These are phyloP conservation scores for Amphiduros pacificus DNA, from an alignment of 2,888 invertebrate species.

Conservation along the genomic window DNA sequence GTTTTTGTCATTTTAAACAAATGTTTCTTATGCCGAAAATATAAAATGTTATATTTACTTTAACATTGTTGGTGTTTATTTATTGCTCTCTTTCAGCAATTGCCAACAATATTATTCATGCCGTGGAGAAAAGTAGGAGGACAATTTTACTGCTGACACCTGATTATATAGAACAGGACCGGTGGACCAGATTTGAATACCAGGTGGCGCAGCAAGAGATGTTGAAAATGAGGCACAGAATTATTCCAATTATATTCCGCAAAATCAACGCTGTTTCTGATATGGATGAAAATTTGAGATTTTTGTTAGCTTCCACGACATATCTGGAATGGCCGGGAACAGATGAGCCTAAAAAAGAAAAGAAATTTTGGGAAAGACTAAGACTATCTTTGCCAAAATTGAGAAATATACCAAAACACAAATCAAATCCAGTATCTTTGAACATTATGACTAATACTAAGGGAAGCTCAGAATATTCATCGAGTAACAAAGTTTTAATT, in stretches of 20 bases:
- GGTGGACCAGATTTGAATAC: constrained; percentile 3
- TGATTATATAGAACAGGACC: neutral
- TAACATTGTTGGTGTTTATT: no score
- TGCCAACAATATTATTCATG: neutral
- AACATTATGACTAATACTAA: no score
- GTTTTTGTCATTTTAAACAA: no score
- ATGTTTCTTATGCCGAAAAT: no score
- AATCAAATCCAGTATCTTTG: no score
- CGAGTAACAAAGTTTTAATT: no score
- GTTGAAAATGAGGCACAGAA: neutral
- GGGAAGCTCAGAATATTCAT: no score
- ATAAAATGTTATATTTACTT: no score
- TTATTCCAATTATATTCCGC: neutral
- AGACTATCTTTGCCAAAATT: neutral
- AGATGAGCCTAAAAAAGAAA: neutral
- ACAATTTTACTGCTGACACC: neutral
- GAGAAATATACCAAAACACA: no score
- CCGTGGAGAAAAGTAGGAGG: neutral
- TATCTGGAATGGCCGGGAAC: neutral
- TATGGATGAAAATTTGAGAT: neutral
- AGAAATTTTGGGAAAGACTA: constrained; percentile 1
- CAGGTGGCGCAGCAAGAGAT: neutral
- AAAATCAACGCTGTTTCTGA: neutral
- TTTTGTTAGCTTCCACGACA: neutral
- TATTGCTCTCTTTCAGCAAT: neutral